A percentile compares a stretch with the other conserved stretches of the same genome.
phyloP scores from a whole-genome alignment of 2,113 vertebrate species.

The Cryptotis parvus region DNA sequence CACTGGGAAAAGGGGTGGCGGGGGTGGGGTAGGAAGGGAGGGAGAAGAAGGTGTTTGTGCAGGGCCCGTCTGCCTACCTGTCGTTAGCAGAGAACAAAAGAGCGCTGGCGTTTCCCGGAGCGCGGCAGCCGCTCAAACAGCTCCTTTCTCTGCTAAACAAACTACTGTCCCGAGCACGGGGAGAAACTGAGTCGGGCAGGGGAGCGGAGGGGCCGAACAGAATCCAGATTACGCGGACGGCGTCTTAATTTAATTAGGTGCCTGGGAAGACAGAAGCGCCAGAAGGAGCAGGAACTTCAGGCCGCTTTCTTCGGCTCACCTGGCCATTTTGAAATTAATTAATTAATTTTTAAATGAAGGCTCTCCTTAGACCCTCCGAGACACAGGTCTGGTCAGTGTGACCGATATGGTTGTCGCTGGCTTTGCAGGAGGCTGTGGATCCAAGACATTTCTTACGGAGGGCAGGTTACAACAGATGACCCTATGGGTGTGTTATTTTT shows the following conservation, averaged over 20 bases:
- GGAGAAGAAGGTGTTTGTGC: conserved; percentile 4
- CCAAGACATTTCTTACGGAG: conserved; percentile 39
- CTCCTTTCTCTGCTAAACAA: conserved; percentile 62
- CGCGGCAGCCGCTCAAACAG: conserved; percentile 27
- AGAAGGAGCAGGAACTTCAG: conserved; percentile 75
- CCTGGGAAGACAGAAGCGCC: conserved; percentile 76
- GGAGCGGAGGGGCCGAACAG: conserved; percentile 69
- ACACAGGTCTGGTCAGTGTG: neutral
- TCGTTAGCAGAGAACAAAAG: conserved; percentile 68
- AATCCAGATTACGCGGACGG: conserved; percentile 61
- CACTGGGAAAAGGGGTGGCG: neutral
- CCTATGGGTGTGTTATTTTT: conserved; percentile 54
- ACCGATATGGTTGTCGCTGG: neutral
- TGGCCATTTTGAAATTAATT: conserved; percentile 28
- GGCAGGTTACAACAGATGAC: conserved; percentile 49
- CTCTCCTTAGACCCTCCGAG: conserved; percentile 1
- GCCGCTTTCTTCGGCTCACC: conserved; percentile 50
- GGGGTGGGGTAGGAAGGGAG: neutral
- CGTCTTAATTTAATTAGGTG: conserved; percentile 84
- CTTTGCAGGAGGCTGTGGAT: neutral
- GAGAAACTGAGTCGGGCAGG: conserved; percentile 55
- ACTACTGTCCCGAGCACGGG: conserved; percentile 35
- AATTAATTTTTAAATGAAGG: neutral
- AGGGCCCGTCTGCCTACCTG: conserved; percentile 27
- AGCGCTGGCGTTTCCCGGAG: conserved; percentile 47